These are phyloP conservation scores for Mesembrinibis cayennensis DNA, from an alignment of 2,113 vertebrate genomes.

Conservation along the genomic window DNA sequence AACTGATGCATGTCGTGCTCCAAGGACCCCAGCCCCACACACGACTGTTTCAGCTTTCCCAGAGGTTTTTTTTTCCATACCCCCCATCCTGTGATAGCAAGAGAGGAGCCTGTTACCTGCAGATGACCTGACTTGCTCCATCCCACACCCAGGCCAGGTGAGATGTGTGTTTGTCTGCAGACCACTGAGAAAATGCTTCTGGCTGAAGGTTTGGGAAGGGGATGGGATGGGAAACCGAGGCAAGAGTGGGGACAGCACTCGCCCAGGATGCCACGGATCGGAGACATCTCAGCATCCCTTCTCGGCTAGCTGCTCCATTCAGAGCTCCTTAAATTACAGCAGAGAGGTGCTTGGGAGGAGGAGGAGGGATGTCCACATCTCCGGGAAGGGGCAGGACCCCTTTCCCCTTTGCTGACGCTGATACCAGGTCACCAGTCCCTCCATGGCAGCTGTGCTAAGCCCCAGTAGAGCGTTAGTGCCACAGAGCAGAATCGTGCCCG, in stretches of 20 bases:
- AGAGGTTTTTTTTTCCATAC: background rate
- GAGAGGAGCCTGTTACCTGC: background rate
- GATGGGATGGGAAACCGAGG: background rate
- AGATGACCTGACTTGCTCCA: background rate
- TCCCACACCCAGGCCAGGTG: background rate
- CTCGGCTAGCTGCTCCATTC: background rate
- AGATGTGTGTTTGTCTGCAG: background rate
- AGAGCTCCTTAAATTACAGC: background rate
- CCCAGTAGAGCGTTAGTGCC: fast-evolving
- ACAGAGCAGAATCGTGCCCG: fast-evolving
- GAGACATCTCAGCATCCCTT: background rate
- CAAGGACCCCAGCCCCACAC: background rate
- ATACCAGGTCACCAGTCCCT: fast-evolving
- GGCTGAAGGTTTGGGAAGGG: background rate
- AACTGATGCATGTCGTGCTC: background rate
- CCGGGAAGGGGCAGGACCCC: background rate
- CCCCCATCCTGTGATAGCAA: background rate
- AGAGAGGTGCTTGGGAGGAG: background rate
- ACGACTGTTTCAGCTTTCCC: background rate
- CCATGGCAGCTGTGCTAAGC: background rate
- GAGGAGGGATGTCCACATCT: background rate
- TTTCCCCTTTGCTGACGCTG: background rate
- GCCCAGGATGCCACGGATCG: fast-evolving
- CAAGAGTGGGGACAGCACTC: background rate
- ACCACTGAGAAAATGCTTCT: background rate